Percentiles rank a stretch among this genome's conserved stretches.
These are phyloP conservation scores for Saccostrea glomerata DNA, from an alignment of 1,140 invertebrate species.

Conservation along the genomic window DNA sequence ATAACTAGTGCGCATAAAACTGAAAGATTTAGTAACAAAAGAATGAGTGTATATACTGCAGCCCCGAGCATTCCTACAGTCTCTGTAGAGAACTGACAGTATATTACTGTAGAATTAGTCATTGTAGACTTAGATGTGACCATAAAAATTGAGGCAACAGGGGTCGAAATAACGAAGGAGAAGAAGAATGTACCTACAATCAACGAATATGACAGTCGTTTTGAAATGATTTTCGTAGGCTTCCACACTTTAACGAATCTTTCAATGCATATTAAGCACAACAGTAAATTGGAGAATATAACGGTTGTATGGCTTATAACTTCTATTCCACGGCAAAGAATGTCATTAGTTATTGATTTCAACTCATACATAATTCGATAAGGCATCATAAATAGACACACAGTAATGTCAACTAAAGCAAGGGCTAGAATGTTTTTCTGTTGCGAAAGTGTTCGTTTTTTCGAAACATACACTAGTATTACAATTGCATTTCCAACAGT, in stretches of 20 bases:
- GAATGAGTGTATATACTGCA: not conserved
- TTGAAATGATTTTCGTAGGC: not conserved
- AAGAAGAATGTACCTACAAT: not conserved
- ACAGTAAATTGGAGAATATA: not conserved
- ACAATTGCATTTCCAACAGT: not conserved
- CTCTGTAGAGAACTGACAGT: not conserved
- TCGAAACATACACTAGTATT: not conserved
- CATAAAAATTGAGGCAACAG: not conserved
- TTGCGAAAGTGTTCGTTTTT: not conserved
- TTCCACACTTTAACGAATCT: not conserved
- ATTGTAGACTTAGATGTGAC: not conserved
- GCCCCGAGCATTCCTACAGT: not conserved
- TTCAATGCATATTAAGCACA: not conserved
- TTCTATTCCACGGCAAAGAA: not conserved
- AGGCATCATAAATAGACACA: constrained; percentile 1
- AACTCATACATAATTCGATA: not conserved
- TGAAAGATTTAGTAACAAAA: not conserved
- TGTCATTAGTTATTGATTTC: not conserved
- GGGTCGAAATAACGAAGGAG: not conserved
- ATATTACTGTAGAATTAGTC: not conserved
- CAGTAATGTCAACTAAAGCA: not conserved
- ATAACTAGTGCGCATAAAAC: not conserved
- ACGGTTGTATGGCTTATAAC: not conserved
- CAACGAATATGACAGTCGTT: not conserved
- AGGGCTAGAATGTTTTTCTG: not conserved